These are phyloP conservation scores for Ageneiosus marmoratus DNA, from an alignment of 2,113 vertebrate genomes.

Conservation along the genomic window DNA sequence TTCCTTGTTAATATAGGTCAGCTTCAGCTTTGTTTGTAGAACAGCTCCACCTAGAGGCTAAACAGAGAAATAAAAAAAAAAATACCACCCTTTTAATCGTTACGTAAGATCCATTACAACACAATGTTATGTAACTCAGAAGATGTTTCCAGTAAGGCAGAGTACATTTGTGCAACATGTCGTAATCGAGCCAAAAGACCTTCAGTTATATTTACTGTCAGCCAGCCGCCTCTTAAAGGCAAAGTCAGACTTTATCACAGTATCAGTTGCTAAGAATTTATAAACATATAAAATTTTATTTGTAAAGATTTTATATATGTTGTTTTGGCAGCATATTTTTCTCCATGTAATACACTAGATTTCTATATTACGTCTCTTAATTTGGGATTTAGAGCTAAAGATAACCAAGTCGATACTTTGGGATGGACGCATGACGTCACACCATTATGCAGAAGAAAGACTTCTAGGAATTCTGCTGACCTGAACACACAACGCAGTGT, in stretches of 20 bases:
- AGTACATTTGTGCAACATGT: constrained; percentile 59
- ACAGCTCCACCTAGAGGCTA: constrained; percentile 67
- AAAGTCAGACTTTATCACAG: background rate
- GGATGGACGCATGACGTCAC: background rate
- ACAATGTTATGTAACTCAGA: constrained; percentile 75
- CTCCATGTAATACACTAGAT: background rate
- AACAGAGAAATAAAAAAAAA: constrained; percentile 15
- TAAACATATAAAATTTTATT: background rate
- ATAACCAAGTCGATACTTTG: background rate
- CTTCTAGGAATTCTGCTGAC: constrained; percentile 34
- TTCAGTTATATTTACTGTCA: constrained; percentile 11
- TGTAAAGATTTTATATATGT: background rate
- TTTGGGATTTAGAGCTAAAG: background rate
- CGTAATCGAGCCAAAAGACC: constrained; percentile 33
- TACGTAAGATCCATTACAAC: constrained; percentile 77
- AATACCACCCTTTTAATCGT: constrained; percentile 61
- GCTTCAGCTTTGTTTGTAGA: constrained; percentile 34
- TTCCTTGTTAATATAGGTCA: constrained; percentile 18
- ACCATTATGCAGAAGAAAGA: background rate
- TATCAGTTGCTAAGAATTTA: background rate
- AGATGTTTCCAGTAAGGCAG: constrained; percentile 63
- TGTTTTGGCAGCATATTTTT: background rate
- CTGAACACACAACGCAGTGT: background rate
- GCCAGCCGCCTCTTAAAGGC: background rate
- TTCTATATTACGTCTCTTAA: background rate